Evolutionary conservation across 2,888 invertebrate genomes (phyloP).

Genomic region (Drosophila infuscata): DNA sequence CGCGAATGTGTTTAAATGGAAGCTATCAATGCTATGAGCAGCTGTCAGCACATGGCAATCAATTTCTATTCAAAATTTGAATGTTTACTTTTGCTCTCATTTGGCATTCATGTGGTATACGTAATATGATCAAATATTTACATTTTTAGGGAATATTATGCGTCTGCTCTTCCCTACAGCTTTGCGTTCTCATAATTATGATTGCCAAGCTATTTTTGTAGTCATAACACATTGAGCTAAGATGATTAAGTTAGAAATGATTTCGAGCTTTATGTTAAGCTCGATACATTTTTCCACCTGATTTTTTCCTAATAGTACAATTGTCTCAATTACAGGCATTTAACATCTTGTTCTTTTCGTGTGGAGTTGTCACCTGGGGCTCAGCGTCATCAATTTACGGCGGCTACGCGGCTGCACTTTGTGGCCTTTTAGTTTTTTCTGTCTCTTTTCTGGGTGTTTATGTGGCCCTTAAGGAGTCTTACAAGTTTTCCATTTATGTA

Average conservation of each 20-base stretch:
- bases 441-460: constrained; percentile 75
- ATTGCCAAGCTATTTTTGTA: constrained; percentile 10
- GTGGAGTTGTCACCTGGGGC: constrained; percentile 78
- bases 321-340: constrained; percentile 50
- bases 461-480: constrained; percentile 78
- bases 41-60: constrained; percentile 44
- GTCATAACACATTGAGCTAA: not conserved
- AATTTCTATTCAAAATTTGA: constrained; percentile 23
- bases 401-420: constrained; percentile 70
- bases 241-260: not conserved
- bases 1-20: not conserved
- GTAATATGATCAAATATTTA: constrained; percentile 19
- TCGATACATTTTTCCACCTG: not conserved
- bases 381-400: constrained; percentile 72
- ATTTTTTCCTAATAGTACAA: not conserved
- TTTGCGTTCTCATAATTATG: too few relatives aligned
- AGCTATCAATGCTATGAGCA: constrained; percentile 13
- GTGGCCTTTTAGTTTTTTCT: constrained; percentile 67
- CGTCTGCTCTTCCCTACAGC: not conserved
- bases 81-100: constrained; percentile 43
- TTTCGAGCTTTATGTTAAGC: not conserved
- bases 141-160: constrained; percentile 5
- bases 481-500: constrained; percentile 71
- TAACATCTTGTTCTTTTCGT: constrained; percentile 74
- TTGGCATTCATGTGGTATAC: constrained; percentile 41